A percentile compares a stretch with the other conserved stretches of the same genome.
These are phyloP conservation scores for Coilia nasus DNA, from an alignment of 2,797 vertebrate species.

Conservation along the genomic window DNA sequence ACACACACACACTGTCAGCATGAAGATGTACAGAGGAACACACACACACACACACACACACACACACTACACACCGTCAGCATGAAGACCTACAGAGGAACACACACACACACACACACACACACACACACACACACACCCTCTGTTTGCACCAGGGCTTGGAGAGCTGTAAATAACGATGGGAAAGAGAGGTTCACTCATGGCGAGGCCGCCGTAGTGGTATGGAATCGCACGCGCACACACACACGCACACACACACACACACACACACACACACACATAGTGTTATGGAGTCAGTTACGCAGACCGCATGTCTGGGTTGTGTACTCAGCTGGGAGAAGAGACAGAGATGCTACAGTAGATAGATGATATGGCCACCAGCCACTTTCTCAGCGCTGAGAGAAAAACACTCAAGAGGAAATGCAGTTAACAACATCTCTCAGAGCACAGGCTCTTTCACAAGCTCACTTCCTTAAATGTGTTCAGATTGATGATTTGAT, in stretches of 20 bases:
- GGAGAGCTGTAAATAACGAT: conserved; percentile 31
- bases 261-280: too few species aligned
- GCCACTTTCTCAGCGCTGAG: conserved; percentile 43
- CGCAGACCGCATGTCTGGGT: conserved; percentile 41
- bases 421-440: background rate
- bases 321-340: conserved; percentile 50
- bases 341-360: conserved; percentile 44
- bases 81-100: too few species aligned
- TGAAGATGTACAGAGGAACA: too few species aligned
- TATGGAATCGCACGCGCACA: too few species aligned
- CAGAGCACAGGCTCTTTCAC: background rate
- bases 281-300: conserved; percentile 25
- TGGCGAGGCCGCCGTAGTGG: conserved; percentile 35
- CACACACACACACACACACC: too few species aligned
- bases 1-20: too few species aligned
- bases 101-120: too few species aligned
- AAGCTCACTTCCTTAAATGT: background rate
- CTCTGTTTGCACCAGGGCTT: background rate
- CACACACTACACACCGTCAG: too few species aligned
- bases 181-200: conserved; percentile 53
- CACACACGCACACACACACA: too few species aligned
- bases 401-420: conserved; percentile 48
- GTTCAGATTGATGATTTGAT: background rate
- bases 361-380: conserved; percentile 46
- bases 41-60: too few species aligned